Evolutionary conservation across 2,797 vertebrate genomes (phyloP).

Genomic region (Tokudaia muenninki): DNA sequence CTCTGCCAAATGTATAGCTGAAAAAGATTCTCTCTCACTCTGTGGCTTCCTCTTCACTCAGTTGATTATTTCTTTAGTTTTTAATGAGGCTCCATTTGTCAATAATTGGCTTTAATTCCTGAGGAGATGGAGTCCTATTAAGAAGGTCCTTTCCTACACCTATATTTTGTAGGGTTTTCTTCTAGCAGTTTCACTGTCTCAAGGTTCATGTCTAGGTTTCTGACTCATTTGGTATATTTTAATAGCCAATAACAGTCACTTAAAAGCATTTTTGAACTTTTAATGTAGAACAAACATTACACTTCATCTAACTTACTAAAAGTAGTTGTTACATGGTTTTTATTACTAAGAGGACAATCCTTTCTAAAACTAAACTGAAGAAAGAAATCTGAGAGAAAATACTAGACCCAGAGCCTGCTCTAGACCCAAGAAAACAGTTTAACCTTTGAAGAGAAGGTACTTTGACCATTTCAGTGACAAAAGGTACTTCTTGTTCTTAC

Average conservation of each 20-base stretch:
- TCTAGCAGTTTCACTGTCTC: neutral
- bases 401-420: neutral
- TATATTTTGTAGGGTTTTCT: neutral
- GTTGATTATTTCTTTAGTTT: neutral
- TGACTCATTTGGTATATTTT: neutral
- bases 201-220: neutral
- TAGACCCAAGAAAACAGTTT: neutral
- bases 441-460: neutral
- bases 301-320: neutral
- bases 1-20: neutral
- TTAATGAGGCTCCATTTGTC: neutral
- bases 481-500: neutral
- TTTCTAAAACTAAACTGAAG: constrained; percentile 9
- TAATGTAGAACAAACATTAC: neutral
- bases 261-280: neutral
- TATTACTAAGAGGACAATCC: neutral
- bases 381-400: neutral
- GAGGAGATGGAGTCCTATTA: neutral
- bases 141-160: neutral
- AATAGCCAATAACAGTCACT: neutral
- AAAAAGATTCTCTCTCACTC: neutral
- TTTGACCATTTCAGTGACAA: neutral
- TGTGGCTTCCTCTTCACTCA: neutral
- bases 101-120: neutral
- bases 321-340: neutral